Base-by-base conservation (phyloP, 2,113 vertebrate genomes). In the Acinonyx jubatus region DNA sequence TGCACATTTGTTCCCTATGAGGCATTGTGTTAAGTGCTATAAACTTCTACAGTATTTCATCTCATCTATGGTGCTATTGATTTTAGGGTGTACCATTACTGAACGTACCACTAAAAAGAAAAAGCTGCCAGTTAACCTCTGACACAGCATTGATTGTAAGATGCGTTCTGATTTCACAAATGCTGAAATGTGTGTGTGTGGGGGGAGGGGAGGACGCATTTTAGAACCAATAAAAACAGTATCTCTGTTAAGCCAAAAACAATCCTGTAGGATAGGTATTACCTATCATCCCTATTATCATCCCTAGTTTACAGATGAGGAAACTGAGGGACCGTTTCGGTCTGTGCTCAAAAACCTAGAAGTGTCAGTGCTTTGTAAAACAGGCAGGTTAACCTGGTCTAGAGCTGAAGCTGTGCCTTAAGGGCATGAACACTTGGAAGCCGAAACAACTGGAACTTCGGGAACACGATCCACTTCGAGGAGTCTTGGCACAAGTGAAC, bases 191-290 rank as follows among this genome's bases (percentile, higher is more conserved):
- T 33, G 36, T 74, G 16, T 2, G 38, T 7, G 25, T 0, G 23
- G 0, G 4, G 2, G 19, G 25, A 18, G 0, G 18, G 4, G 23
- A 4, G 33, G 12, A 45, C 9, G 23, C n/a, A 48, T 57, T 48
- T 88, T 16, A 66, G 55, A 83, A 63, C 55, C 4, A 27, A 65
- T 1, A 15, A 33, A 13, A 15, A 16, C 0, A 0, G 33, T 9
- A 61, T 21, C 11, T 78, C 57, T 74, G 79, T 89, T 23, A 63
- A 55, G 29, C 61, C n/a, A 7, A 25, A 0, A n/a, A 4, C 9
- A 7, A 21, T 36, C 55, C 52, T 57, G 41, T 8, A 15, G 18
- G 45, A 36, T 6, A 91, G 41, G n/a, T 50, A 79, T 61, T 29
- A 21, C 74, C 45, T 31, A 52, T 41, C n/a, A 50, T 61, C 61